Evolutionary conservation across 2,888 invertebrate genomes (phyloP).

Genomic region (Hetaerina titia): DNA sequence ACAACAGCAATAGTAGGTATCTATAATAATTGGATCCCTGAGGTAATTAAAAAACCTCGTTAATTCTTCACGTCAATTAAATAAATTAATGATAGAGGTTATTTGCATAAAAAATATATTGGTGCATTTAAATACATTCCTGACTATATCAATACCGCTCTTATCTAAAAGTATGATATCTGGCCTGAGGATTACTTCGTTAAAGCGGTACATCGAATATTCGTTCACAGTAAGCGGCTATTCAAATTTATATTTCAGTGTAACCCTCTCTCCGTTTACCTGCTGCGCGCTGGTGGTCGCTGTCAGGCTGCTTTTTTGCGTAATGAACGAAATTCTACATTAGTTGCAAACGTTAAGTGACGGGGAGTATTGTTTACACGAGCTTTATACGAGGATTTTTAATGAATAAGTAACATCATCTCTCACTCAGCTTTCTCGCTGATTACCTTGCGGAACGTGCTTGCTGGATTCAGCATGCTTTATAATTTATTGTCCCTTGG

Average conservation of each 20-base stretch:
- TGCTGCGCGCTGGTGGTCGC: background rate
- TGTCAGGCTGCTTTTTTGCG: background rate
- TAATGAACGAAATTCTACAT: conserved; percentile 9
- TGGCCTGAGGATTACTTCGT: background rate
- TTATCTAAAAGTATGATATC: background rate
- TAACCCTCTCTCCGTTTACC: background rate
- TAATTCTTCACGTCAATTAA: background rate
- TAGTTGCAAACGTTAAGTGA: background rate
- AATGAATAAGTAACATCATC: background rate
- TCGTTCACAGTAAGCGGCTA: background rate
- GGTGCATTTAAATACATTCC: too few relatives aligned
- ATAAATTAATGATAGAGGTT: background rate
- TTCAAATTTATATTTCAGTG: background rate
- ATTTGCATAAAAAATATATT: background rate
- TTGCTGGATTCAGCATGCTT: background rate
- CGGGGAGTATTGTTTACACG: background rate
- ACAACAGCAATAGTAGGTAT: too few relatives aligned
- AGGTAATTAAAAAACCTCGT: too few relatives aligned
- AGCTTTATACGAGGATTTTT: conserved; percentile 4
- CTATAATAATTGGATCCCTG: too few relatives aligned
- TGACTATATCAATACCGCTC: background rate
- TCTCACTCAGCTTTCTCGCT: background rate
- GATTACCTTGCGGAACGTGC: background rate
- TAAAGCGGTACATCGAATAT: background rate
- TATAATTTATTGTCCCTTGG: background rate